Evolutionary conservation across 2,113 vertebrate genomes (phyloP), one percentile per base, ranked within the genome.

Genomic region (Syngnathus typhle): DNA sequence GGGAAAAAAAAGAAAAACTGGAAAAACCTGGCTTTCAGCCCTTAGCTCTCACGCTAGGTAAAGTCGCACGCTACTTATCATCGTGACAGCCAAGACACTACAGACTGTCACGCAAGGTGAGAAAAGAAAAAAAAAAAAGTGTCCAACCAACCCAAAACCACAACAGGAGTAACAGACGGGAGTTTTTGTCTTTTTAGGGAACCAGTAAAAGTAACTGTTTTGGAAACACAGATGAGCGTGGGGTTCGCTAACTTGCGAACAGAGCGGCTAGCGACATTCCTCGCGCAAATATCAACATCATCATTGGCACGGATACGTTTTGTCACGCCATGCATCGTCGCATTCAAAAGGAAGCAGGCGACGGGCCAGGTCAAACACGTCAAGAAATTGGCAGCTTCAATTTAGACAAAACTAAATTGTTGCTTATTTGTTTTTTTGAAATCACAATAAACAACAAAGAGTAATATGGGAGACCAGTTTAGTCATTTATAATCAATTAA

Each of bases 11-110:
- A 68, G 66, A 79, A 83, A 88, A 91, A 90, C 90, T 89, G 89
- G 90, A 91, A 92, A 92, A 92, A 92, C 91, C 90, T 88, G 91
- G 88, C 82, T 78, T 85, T 89, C 91, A 90, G 85, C 89, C 79
- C 78, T 66, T 70, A 80, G 84, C 89, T 92, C 84, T 90, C 91
- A 92, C 91, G 91, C 91, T 89, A 92, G 81, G 80, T 82, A 73
- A 73, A 77, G 86, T 91, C 87, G 74, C 91, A 91, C 90, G 90
- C 88, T 83, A 91, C 86, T 58, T 83, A 84, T 86, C 79, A 87
- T 68, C 64, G 80, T 88, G 84, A 86, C 83, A 89, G 74, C 80
- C 75, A 77, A 77, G 70, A 77, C 76, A 38, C 79, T 78, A 49
- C 74, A 68, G 78, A 72, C 80, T 88, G 84, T 87, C 90, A 90